Evolutionary conservation across 1,140 invertebrate species (phyloP), one percentile per base, ranked within the genome.

Genomic region (Plectus sambesii): DNA sequence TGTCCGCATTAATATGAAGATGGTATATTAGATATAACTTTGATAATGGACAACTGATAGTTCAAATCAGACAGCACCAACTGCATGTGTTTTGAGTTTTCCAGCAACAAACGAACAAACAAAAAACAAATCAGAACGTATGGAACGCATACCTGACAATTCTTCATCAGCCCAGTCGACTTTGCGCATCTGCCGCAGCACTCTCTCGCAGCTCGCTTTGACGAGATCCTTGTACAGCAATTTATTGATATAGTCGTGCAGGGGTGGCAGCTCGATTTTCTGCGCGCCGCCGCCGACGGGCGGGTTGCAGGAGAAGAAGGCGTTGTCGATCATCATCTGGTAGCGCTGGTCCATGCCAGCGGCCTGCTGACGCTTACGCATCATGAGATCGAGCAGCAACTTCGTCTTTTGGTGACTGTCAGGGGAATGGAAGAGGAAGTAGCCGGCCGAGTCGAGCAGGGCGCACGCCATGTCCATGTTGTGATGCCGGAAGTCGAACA

Each of bases 401-500:
- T 90, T 89, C 15, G 87, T 96, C 44, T 89, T 76, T 53, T 87
- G 82, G 69, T 92, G 86, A 27, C 88, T 87, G 52, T 94, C 88
- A 2, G 82, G 78, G 45, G 82, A 83, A 54, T 87, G 85, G 65
- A 88, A 92, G 2, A 98, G 74, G 73, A 82, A 97, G 55, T 87
- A 76, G 0, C 93, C 93, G 72, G 87, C 93, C 0, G 84, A 85
- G 71, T 99, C 93, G 25, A 98, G 73, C 42, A 99, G 75, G 63
- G 88, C 87, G 66, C 89, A 94, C 0, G 86, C 83, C 93, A 99
- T 99, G 76, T 99, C 93, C 59, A 99, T 92, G 66, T 97, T 88
- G 73, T 97, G 92, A 74, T 97, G 89, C 42, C 82, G 83, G 61
- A 99, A 97, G 70, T 98, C 89, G 61, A 86, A 81, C 2, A 99